Base-by-base conservation (phyloP, 2,113 vertebrate species). In the Paracanthobrama guichenoti region DNA sequence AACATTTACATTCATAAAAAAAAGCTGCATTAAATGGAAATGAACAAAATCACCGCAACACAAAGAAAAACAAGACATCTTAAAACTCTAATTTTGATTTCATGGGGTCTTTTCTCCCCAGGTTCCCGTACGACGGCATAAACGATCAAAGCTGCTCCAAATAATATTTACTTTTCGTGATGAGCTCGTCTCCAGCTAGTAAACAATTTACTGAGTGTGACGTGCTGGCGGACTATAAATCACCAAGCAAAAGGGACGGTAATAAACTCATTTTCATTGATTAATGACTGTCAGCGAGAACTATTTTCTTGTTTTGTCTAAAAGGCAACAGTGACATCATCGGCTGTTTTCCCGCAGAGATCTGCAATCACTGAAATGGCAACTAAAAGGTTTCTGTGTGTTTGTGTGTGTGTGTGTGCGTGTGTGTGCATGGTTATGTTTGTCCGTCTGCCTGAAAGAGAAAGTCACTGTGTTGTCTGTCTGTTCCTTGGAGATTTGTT, bases 301-400 rank as follows among this genome's bases (percentile, higher is more conserved):
- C 73, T 89, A 90, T 92, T 93, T 93, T 91, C 91, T 87, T 91
- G 92, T 92, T 94, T 92, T 91, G 91, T 91, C 93, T 93, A 92
- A 93, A 89, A 90, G 9, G 26, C 31, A 91, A 89, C 82, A 81
- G 89, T 94, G 94, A 94, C 94, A 93, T 95, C 94, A 95, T 94
- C 90, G 89, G 91, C 92, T 88, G 90, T 90, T 93, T 92, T 91
- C 91, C 81, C 91, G 90, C 93, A 86, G 88, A 88, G 76, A 76
- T 66, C 66, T 60, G 85, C 86, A 83, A 87, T 90, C 84, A 81
- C 44, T 26, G 64, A 78, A 89, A 87, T 55, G 79, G 81, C 69
- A 50, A 64, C 55, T 86, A 73, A 84, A 84, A 87, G 89, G 73
- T 77, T 85, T 79, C 26, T 22, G 42, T 31, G 89, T 66, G 87